Conservation (phyloP, 2,797 vertebrate genomes). For the Glossophaga mutica region DNA sequence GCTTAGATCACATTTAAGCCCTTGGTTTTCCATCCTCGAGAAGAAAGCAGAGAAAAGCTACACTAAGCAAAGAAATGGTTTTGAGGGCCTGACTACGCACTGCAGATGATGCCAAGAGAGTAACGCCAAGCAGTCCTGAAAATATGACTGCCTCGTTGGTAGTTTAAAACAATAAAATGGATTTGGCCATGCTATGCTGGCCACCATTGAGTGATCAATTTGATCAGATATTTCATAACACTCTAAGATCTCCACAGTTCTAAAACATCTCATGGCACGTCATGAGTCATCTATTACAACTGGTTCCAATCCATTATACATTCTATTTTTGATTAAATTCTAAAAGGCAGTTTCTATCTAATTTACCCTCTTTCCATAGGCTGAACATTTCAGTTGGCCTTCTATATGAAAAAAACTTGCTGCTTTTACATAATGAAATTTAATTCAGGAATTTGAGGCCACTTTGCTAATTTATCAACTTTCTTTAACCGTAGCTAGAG, state of each 20-base stretch:
- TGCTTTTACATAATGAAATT: background rate
- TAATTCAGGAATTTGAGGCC: background rate
- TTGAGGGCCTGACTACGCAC: background rate
- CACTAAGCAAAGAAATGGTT: background rate
- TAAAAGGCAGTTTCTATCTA: background rate
- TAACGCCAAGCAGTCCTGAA: background rate
- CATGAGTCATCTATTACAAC: background rate
- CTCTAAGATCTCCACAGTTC: background rate
- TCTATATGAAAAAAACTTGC: background rate
- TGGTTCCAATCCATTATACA: background rate
- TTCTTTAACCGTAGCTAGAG: background rate
- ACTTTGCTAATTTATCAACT: conserved; percentile 24
- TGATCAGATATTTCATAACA: background rate
- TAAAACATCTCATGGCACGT: background rate
- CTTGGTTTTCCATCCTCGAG: background rate
- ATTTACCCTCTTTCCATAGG: background rate
- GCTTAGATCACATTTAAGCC: background rate
- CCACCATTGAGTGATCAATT: background rate
- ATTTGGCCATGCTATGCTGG: background rate
- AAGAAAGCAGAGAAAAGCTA: background rate
- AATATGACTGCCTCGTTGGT: background rate
- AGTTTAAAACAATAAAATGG: background rate
- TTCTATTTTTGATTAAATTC: background rate
- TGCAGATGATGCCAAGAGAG: background rate
- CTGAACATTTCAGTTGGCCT: background rate